These are phyloP conservation scores for Leucopsar rothschildi DNA, from an alignment of 2,113 vertebrate genomes.

Conservation along the genomic window DNA sequence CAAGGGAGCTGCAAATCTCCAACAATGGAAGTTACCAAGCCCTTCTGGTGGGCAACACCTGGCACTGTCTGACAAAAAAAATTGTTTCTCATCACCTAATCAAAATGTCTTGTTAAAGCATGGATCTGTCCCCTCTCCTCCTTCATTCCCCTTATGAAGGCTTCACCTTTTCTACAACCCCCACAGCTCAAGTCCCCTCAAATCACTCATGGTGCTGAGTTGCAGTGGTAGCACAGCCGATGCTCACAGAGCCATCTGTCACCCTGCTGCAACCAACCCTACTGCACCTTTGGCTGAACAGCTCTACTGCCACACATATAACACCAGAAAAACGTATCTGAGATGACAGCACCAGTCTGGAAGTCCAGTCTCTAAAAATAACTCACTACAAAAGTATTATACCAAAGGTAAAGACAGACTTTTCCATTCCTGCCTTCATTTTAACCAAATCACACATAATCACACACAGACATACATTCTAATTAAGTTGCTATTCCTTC, in stretches of 20 bases:
- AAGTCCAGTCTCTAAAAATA: not conserved
- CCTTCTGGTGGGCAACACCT: not conserved
- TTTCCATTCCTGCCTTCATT: fast-evolving
- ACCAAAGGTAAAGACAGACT: not conserved
- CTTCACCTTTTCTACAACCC: not conserved
- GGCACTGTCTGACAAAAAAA: not conserved
- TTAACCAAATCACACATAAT: not conserved
- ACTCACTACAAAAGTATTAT: not conserved
- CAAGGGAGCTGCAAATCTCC: not conserved
- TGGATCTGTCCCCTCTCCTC: not conserved
- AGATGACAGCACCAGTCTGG: not conserved
- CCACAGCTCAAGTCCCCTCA: not conserved
- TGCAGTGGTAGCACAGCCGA: not conserved
- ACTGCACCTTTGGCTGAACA: not conserved
- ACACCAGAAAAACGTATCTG: not conserved
- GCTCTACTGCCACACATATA: fast-evolving
- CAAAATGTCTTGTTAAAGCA: not conserved
- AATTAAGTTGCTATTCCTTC: not conserved
- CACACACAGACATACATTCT: fast-evolving
- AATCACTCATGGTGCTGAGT: fast-evolving
- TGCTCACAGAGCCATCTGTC: fast-evolving
- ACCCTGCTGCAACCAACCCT: too few species aligned
- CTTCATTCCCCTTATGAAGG: not conserved
- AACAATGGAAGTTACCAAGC: not conserved
- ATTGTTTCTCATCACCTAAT: not conserved